These are phyloP conservation scores for Adelphocoris suturalis DNA, from an alignment of 2,888 invertebrate species.

Conservation along the genomic window DNA sequence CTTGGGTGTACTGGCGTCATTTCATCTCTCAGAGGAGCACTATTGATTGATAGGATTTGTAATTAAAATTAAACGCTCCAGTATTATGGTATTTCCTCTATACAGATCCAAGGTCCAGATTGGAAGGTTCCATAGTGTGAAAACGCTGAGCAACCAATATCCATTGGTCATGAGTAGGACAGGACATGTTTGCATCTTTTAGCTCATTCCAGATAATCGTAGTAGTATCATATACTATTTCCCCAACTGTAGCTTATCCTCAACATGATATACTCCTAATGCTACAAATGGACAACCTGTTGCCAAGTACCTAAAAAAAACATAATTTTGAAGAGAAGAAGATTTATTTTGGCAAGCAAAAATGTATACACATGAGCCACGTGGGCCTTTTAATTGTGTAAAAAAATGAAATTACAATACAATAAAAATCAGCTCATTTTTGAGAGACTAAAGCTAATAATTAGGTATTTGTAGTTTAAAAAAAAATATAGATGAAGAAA, in stretches of 20 bases:
- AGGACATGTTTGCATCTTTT: conserved; percentile 73
- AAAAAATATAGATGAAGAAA: too few relatives aligned
- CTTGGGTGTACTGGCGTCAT: too few relatives aligned
- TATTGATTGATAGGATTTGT: conserved; percentile 77
- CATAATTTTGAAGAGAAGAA: too few relatives aligned
- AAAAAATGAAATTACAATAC: too few relatives aligned
- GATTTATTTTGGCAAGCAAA: too few relatives aligned
- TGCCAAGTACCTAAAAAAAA: conserved; percentile 75
- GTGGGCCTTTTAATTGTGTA: too few relatives aligned
- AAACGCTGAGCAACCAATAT: conserved; percentile 76
- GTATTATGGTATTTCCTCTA: conserved; percentile 76
- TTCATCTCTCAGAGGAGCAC: too few relatives aligned
- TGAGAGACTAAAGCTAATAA: too few relatives aligned
- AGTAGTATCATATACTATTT: conserved; percentile 75
- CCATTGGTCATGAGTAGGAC: conserved; percentile 75
- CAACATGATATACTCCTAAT: conserved; percentile 75
- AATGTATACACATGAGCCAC: too few relatives aligned
- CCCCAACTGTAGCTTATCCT: conserved; percentile 75
- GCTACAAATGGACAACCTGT: conserved; percentile 74
- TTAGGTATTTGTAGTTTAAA: too few relatives aligned
- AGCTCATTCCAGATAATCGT: conserved; percentile 23
- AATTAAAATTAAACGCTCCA: conserved; percentile 76
- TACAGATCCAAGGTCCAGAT: conserved; percentile 73
- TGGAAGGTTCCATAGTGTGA: conserved; percentile 76
- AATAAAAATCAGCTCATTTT: too few relatives aligned